Evolutionary conservation across 2,113 vertebrate genomes (phyloP), one percentile per base, ranked within the genome.

Genomic region (Clarias macrocephalus): DNA sequence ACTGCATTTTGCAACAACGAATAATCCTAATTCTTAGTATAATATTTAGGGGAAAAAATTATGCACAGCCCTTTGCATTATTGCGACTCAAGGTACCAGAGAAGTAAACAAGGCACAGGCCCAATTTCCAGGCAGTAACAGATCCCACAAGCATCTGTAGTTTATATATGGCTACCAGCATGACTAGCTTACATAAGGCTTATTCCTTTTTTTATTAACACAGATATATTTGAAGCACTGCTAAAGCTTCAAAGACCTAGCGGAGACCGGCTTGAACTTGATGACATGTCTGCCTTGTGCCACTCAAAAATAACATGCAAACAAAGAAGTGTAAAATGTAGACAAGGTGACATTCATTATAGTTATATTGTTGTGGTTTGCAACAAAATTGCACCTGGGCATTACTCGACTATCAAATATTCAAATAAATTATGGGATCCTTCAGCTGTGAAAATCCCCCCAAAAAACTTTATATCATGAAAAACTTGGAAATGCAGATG

Each of bases 101-200:
- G 25, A 77, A 28, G 86, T 87, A 77, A 79, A 83, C 81, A 84
- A 79, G 86, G 86, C 66, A 66, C 59, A 33, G n/a, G 23, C 28
- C 76, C 59, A 54, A 52, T 75, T 76, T 3, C 70, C 54, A 85
- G 37, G 30, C 83, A 88, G 70, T 68, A 87, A 89, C 79, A 80
- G 28, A 79, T 79, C 6, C 70, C 73, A 82, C 23, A 88, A 82
- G 79, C 63, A 59, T 79, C 57, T 87, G 86, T 68, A 80, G 86
- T 83, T 88, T 88, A 89, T 85, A 89, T 87, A 89, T 73, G 83
- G 86, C 62, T 19, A 79, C 60, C 15, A 70, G 72, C 70, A 70
- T 87, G 83, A 85, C 88, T 18, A 25, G 86, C 80, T 89, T 89
- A 87, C 83, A 89, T 57, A 82, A 85, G 83, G 21, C 33, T 70